Percentiles rank a stretch among this genome's conserved stretches.
Conservation (phyloP, 2,113 vertebrate species). For the Alligator sinensis region DNA sequence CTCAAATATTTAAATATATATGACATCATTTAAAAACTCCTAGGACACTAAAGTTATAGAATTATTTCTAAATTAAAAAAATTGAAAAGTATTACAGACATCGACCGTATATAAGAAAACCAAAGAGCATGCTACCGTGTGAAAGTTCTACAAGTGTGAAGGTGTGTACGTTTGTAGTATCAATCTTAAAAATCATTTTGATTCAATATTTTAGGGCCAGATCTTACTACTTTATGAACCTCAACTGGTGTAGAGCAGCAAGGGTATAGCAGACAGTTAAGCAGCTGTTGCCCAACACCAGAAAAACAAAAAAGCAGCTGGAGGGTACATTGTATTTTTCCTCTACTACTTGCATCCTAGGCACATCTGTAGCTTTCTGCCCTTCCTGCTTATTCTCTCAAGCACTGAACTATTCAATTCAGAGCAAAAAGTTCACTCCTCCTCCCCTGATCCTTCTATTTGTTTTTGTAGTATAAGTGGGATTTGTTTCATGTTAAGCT, state of each 20-base stretch:
- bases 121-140: not conserved
- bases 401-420: too few relatives aligned
- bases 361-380: not conserved
- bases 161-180: not conserved
- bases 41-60: not conserved
- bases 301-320: not conserved
- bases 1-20: not conserved
- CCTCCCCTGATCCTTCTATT: too few relatives aligned
- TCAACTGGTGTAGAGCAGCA: not conserved
- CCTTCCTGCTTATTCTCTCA: not conserved
- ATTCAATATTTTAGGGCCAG: not conserved
- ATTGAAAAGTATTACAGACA: not conserved
- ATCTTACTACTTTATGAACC: not conserved
- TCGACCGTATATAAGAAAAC: not conserved
- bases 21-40: not conserved
- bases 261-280: not conserved
- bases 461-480: too few relatives aligned
- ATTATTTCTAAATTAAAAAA: not conserved
- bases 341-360: not conserved
- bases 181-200: not conserved
- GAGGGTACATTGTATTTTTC: not conserved
- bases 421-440: too few relatives aligned
- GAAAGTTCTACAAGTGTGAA: not conserved
- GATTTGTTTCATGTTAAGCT: too few relatives aligned
- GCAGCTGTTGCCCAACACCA: not conserved